Evolutionary conservation across 2,888 invertebrate species (phyloP).

Genomic region (Biston betularia): DNA sequence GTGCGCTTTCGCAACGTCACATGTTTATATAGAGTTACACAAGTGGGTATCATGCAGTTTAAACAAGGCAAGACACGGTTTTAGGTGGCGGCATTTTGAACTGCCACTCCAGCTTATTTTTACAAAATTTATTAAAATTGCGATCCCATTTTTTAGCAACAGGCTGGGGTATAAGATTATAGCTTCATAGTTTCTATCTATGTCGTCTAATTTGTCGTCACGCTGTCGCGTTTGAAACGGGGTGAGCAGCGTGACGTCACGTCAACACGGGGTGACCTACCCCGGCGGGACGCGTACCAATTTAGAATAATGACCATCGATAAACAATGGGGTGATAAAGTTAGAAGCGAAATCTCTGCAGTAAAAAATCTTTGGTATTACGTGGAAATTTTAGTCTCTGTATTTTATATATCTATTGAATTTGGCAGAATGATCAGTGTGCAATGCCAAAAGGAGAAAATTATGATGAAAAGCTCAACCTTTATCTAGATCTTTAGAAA

Average conservation of each 20-base stretch:
- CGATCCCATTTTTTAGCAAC: conserved; percentile 11
- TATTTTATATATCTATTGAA: too few relatives aligned
- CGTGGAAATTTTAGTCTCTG: not conserved
- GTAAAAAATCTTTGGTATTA: not conserved
- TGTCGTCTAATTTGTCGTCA: conserved; percentile 45
- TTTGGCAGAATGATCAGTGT: too few relatives aligned
- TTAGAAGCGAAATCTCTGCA: not conserved
- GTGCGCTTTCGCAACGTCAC: too few relatives aligned
- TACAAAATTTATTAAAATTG: not conserved
- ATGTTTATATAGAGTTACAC: too few relatives aligned
- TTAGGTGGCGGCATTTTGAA: too few relatives aligned
- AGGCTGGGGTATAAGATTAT: conserved; percentile 12
- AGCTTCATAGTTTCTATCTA: conserved; percentile 14
- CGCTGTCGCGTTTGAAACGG: conserved; percentile 21
- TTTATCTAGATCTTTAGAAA: too few relatives aligned
- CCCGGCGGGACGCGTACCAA: conserved; percentile 10
- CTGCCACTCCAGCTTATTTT: too few relatives aligned
- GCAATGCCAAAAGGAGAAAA: too few relatives aligned
- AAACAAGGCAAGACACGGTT: too few relatives aligned
- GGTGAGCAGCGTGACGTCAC: conserved; percentile 15
- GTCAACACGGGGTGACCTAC: conserved; percentile 4
- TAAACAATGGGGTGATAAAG: conserved; percentile 22
- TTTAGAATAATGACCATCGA: conserved; percentile 23
- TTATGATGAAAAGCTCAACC: too few relatives aligned
- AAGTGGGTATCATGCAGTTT: too few relatives aligned